Evolutionary conservation across 2,888 invertebrate species (phyloP).

Genomic region (Poecilus cupreus): DNA sequence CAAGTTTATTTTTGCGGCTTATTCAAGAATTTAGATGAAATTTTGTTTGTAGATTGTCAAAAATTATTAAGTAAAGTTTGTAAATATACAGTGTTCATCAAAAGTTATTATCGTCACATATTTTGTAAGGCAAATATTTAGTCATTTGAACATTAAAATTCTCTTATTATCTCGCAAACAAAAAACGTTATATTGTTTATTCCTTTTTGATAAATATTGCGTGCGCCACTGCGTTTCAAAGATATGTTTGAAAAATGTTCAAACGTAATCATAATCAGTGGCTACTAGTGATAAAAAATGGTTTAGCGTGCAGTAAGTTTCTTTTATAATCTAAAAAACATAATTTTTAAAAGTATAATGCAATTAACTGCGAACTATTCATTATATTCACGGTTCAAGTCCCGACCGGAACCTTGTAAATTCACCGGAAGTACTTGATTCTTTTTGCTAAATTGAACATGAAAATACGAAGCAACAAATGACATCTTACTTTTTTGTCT

Average conservation of each 20-base stretch:
- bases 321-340: too few species aligned
- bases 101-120: too few species aligned
- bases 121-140: too few species aligned
- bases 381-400: slow-evolving; percentile 24
- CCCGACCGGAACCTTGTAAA: slow-evolving; percentile 24
- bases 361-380: neutral
- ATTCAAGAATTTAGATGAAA: too few species aligned
- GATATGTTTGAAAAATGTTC: slow-evolving; percentile 25
- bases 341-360: neutral
- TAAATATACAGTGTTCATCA: too few species aligned
- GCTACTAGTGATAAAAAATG: slow-evolving; percentile 12
- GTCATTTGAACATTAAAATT: slow-evolving; percentile 35
- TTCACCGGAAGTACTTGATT: slow-evolving; percentile 18
- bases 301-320: neutral
- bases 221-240: neutral
- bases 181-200: neutral
- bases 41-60: too few species aligned
- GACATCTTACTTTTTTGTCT: slow-evolving; percentile 78
- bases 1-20: too few species aligned
- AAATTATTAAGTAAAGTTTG: too few species aligned
- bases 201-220: slow-evolving; percentile 14
- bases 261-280: neutral
- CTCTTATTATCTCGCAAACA: neutral
- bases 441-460: slow-evolving; percentile 15
- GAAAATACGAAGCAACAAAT: too few species aligned